Evolutionary conservation across 2,797 vertebrate genomes (phyloP).

Genomic region (Melanotaenia pygmaea): DNA sequence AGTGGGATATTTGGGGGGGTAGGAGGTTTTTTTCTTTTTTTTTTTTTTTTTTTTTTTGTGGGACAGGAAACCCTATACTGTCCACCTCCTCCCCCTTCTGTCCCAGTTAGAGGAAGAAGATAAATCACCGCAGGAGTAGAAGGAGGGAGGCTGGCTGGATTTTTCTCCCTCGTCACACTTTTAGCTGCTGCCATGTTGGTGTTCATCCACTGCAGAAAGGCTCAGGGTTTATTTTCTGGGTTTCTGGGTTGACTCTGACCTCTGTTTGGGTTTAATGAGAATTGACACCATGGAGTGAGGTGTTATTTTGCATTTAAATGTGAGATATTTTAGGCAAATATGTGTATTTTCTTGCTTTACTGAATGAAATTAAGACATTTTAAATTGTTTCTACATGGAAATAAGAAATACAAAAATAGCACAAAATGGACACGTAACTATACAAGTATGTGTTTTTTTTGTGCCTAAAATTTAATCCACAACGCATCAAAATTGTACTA

Average conservation of each 20-base stretch:
- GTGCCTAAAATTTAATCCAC: no score
- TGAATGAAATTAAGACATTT: neutral
- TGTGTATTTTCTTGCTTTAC: neutral
- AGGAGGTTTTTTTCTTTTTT: conserved; percentile 29
- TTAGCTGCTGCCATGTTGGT: conserved; percentile 40
- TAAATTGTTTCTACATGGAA: neutral
- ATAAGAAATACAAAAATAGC: no score
- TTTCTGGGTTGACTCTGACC: conserved; percentile 42
- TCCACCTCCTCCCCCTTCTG: conserved; percentile 45
- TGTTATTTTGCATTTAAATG: conserved; percentile 4
- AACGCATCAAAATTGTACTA: no score
- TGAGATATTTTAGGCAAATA: neutral
- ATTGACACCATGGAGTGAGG: neutral
- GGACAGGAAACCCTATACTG: conserved; percentile 69
- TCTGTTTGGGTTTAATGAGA: conserved; percentile 11
- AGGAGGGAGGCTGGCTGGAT: conserved; percentile 58
- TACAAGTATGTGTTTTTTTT: no score
- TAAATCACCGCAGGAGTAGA: conserved; percentile 72
- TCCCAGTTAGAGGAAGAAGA: conserved; percentile 73
- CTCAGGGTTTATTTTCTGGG: conserved; percentile 42
- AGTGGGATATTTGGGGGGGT: conserved; percentile 29
- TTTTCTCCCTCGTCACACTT: conserved; percentile 38
- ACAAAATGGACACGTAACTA: no score
- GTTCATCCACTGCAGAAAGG: conserved; percentile 31
- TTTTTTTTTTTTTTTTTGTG: conserved; percentile 27